phyloP scores from a whole-genome alignment of 2,797 vertebrate species.

The Chaetophractus vellerosus region DNA sequence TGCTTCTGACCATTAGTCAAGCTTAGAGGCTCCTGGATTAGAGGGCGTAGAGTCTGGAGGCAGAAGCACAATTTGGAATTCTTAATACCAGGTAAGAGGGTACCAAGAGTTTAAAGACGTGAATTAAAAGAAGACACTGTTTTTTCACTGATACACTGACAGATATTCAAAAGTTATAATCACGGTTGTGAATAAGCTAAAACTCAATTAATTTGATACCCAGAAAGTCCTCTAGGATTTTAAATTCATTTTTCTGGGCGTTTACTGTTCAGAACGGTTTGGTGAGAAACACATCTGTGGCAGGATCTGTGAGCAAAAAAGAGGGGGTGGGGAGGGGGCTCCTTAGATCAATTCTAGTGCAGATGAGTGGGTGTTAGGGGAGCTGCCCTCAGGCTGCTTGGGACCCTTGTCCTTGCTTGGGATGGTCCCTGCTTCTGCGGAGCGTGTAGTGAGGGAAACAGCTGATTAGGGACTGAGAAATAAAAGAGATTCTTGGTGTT shows the following conservation, averaged over 20 bases:
- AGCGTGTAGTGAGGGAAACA: neutral
- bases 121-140: no score
- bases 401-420: no score
- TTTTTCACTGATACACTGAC: no score
- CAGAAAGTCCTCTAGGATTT: neutral
- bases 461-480: neutral
- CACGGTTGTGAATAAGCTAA: neutral
- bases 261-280: neutral
- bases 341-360: neutral
- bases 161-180: no score
- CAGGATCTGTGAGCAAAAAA: neutral
- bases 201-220: neutral
- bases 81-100: no score
- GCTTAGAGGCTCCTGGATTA: no score
- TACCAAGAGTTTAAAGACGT: no score
- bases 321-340: neutral
- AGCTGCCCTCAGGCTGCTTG: no score
- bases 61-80: no score
- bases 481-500: neutral
- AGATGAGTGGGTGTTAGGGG: neutral
- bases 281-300: conserved; percentile 8
- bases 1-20: no score
- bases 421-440: neutral
- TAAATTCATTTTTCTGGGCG: conserved; percentile 1
- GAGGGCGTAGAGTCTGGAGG: no score